Conservation (phyloP, 1,140 invertebrate genomes). For the Drosophila albomicans region DNA sequence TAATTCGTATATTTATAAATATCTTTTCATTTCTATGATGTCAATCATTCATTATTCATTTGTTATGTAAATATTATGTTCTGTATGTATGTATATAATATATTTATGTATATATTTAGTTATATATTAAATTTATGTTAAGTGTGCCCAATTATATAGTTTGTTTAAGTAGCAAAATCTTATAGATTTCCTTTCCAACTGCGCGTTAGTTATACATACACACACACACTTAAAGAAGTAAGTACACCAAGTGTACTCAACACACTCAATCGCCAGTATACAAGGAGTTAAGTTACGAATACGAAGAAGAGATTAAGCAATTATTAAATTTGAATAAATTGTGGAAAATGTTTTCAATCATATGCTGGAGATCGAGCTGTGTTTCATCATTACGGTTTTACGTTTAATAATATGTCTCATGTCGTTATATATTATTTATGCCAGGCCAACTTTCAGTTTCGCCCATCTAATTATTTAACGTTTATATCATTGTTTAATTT, state of each 20-base stretch:
- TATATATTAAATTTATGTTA: constrained; percentile 44
- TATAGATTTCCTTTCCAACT: constrained; percentile 42
- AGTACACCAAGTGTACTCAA: constrained; percentile 25
- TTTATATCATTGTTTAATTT: constrained; percentile 49
- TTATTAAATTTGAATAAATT: neutral
- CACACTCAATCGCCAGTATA: constrained; percentile 19
- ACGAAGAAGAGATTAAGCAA: neutral
- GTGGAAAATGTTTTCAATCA: neutral
- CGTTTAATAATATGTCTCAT: constrained; percentile 47
- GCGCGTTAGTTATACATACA: constrained; percentile 12
- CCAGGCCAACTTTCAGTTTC: constrained; percentile 63
- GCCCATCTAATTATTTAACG: constrained; percentile 51
- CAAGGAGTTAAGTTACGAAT: neutral
- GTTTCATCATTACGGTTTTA: constrained; percentile 22
- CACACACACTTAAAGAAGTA: constrained; percentile 8
- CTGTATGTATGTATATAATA: constrained; percentile 35
- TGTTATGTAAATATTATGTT: constrained; percentile 53
- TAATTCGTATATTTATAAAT: constrained; percentile 45
- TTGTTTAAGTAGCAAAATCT: constrained; percentile 47
- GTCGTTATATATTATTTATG: constrained; percentile 29
- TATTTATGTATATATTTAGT: constrained; percentile 38
- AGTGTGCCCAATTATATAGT: constrained; percentile 55
- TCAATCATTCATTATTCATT: constrained; percentile 20
- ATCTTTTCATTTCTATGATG: constrained; percentile 27
- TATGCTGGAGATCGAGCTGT: constrained; percentile 17